Conservation (phyloP, 2,888 invertebrate species). For the Apamea epomidion region DNA sequence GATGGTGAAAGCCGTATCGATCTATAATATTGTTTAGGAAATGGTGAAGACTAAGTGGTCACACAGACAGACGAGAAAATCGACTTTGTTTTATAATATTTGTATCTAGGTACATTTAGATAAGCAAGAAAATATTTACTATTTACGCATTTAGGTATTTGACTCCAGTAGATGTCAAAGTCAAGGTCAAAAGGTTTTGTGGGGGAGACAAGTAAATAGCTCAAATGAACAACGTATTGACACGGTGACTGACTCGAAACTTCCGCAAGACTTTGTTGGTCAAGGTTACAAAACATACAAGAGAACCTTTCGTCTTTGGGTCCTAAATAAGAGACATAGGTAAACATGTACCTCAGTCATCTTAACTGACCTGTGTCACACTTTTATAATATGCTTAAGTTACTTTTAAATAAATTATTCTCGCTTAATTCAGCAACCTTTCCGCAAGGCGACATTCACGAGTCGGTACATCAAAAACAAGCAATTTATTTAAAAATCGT, state of each 20-base stretch:
- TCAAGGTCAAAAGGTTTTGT: conserved; percentile 14
- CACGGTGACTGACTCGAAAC: background rate
- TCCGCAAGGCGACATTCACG: background rate
- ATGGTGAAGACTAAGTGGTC: background rate
- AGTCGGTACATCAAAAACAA: conserved; percentile 17
- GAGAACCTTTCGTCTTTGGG: background rate
- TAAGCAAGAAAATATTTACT: background rate
- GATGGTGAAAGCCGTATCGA: background rate
- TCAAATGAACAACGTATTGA: background rate
- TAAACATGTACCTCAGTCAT: background rate
- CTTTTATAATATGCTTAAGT: background rate
- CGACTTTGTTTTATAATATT: background rate
- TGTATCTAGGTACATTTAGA: background rate
- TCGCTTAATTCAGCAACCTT: background rate
- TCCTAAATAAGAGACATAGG: background rate
- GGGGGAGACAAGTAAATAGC: conserved; percentile 2
- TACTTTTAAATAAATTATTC: conserved; percentile 1
- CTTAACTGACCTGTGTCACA: background rate
- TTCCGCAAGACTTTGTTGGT: conserved; percentile 23
- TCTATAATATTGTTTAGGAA: background rate
- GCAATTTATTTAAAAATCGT: conserved; percentile 24
- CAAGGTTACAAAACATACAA: conserved; percentile 23
- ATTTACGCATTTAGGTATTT: background rate
- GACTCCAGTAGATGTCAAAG: background rate
- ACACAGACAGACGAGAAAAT: background rate